Conservation (phyloP, 2,113 vertebrate species). For the Laticauda colubrina region DNA sequence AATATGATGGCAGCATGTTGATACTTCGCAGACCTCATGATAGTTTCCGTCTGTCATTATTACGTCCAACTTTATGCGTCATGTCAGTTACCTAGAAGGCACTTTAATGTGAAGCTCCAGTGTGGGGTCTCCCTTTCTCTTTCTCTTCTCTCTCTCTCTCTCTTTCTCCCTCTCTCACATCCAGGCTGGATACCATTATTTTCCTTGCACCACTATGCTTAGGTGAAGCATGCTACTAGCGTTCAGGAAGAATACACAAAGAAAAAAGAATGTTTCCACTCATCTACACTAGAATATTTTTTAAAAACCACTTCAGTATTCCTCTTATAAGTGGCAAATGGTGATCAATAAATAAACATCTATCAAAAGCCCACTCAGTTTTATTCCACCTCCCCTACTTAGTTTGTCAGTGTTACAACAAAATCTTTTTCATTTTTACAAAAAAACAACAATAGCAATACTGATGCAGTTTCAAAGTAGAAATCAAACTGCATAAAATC, state of each 20-base stretch:
- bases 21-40: constrained; percentile 99
- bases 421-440: constrained; percentile 39
- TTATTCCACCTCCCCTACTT: constrained; percentile 52
- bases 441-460: constrained; percentile 31
- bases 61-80: constrained; percentile 99
- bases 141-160: neutral
- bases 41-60: constrained; percentile 99
- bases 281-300: constrained; percentile 72
- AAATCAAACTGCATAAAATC: constrained; percentile 37
- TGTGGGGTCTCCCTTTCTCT: constrained; percentile 33
- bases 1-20: constrained; percentile 94
- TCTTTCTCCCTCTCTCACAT: constrained; percentile 50
- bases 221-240: constrained; percentile 91
- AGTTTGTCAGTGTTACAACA: constrained; percentile 61
- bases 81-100: constrained; percentile 96
- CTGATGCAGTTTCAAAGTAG: neutral
- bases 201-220: constrained; percentile 96
- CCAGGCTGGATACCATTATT: constrained; percentile 88
- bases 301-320: constrained; percentile 53
- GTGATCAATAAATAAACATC: constrained; percentile 77
- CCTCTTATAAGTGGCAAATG: constrained; percentile 74
- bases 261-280: constrained; percentile 76
- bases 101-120: constrained; percentile 86
- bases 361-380: constrained; percentile 78
- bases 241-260: constrained; percentile 87